These are phyloP conservation scores for Strigamia maritima DNA, from an alignment of 2,888 invertebrate genomes.

Conservation along the genomic window DNA sequence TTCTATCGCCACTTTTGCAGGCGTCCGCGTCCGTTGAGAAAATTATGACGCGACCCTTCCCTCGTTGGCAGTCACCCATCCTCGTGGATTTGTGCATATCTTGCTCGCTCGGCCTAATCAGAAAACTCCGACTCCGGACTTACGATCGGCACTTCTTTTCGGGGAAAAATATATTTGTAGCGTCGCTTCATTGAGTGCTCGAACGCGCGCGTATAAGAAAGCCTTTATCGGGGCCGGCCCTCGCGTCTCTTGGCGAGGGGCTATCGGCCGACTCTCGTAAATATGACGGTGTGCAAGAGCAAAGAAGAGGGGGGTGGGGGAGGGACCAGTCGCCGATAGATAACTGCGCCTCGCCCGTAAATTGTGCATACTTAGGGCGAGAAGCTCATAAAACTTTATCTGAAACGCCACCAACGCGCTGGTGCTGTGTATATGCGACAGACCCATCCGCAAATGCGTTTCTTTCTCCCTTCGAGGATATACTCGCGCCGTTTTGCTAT, in stretches of 20 bases:
- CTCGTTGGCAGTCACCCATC: constrained; percentile 34
- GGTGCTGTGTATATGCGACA: constrained; percentile 17
- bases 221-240: constrained; percentile 19
- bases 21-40: constrained; percentile 10
- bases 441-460: constrained; percentile 34
- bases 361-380: constrained; percentile 33
- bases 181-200: constrained; percentile 32
- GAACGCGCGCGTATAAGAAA: constrained; percentile 32
- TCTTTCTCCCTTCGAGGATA: constrained; percentile 33
- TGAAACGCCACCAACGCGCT: constrained; percentile 29
- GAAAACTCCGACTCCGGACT: constrained; percentile 32
- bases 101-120: constrained; percentile 30
- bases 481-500: constrained; percentile 6
- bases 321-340: constrained; percentile 24
- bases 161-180: constrained; percentile 33
- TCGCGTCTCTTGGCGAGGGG: constrained; percentile 25
- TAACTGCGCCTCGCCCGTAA: constrained; percentile 32
- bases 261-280: constrained; percentile 34
- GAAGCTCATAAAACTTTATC: constrained; percentile 34
- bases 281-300: constrained; percentile 19
- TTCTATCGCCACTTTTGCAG: constrained; percentile 33
- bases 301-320: constrained; percentile 15
- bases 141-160: constrained; percentile 34
- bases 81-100: constrained; percentile 32
- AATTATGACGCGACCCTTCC: constrained; percentile 34